Evolutionary conservation across 2,888 invertebrate genomes (phyloP).

Genomic region (Brachyopa scutellaris): DNA sequence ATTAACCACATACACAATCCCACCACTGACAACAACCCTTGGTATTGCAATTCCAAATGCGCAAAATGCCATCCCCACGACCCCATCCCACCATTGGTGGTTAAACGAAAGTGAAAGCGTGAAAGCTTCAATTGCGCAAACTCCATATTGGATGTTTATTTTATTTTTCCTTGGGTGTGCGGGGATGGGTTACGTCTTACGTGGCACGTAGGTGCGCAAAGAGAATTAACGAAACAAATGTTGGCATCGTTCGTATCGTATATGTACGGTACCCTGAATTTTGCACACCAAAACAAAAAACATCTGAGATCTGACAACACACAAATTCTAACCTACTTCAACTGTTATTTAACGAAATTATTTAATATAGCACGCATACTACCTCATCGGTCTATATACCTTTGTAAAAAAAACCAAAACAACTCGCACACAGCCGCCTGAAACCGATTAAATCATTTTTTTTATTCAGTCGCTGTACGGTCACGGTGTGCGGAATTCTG

Average conservation of each 20-base stretch:
- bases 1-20: background rate
- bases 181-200: background rate
- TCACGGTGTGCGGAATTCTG: no score
- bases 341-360: conserved; percentile 62
- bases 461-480: no score
- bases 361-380: conserved; percentile 14
- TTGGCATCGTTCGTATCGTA: no score
- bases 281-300: conserved; percentile 58
- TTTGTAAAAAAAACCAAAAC: conserved; percentile 57
- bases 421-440: conserved; percentile 33
- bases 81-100: background rate
- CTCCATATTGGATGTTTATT: background rate
- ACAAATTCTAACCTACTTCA: conserved; percentile 68
- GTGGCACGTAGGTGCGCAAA: conserved; percentile 19
- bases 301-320: no score
- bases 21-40: conserved; percentile 5
- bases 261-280: no score
- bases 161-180: background rate
- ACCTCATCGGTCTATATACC: background rate
- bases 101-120: conserved; percentile 44
- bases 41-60: background rate
- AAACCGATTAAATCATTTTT: background rate
- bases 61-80: conserved; percentile 10
- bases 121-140: conserved; percentile 21
- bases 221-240: background rate